Base-by-base conservation (phyloP, 1,140 invertebrate genomes). In the Lucilia cuprina region DNA sequence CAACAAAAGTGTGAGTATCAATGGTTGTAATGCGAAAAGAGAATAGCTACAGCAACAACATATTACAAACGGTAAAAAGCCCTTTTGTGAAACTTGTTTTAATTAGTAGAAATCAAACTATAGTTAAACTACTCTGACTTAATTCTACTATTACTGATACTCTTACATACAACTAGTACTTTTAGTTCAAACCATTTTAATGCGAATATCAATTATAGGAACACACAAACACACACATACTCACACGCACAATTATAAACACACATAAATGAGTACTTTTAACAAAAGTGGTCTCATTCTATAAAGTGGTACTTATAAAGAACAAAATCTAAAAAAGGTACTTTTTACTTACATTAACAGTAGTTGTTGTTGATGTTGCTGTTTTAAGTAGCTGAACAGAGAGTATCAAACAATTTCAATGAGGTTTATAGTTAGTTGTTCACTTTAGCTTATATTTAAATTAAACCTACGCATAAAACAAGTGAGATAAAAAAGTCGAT, bases 301-400 rank as follows among this genome's bases (percentile, higher is more conserved):
- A 70, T 70, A 70, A 70, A 70, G 65, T 70, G 65, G 65, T 70
- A 70, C 65, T 70, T 70, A 70, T 70, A 70, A 70, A 70, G n/a
- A 70, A 70, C 65, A 70, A 21, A 10, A 70, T 70, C 65, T 70
- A 70, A 70, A 70, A 70, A 70, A n/a, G 55, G 65, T 70, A 70
- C 65, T 70, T 70, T 70, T 21, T 70, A 70, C 65, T 70, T 21
- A n/a, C 65, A 70, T 70, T 70, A 70, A 25, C 0, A 21, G 65
- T 21, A 21, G n/a, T 25, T 21, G 19, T 70, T 70, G 65, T 25
- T 10, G 5, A 21, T 70, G 19, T 70, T 70, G 65, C 21, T 21
- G 65, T 70, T 70, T 70, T 70, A 19, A 70, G 65, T 70, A 70
- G 65, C n/a, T 70, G 65, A 70, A 70, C 65, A 21, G 65, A 70